Conservation (phyloP, 1,140 invertebrate genomes). For the Drosophila serrata region DNA sequence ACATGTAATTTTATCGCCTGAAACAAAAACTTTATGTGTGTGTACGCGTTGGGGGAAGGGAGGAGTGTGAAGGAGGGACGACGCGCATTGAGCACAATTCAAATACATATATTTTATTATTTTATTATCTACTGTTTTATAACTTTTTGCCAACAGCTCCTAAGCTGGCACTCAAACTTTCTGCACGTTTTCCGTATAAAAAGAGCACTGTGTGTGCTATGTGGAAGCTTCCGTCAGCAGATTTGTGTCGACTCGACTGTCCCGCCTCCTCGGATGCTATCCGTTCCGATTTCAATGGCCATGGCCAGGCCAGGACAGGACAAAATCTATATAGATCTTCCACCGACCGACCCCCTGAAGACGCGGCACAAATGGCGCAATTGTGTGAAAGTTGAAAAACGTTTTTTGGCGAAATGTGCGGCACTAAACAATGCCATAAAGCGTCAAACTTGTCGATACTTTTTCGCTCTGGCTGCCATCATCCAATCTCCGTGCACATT, state of each 20-base stretch:
- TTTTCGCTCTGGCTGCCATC: conserved; percentile 59
- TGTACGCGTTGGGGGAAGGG: not conserved
- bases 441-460: conserved; percentile 84
- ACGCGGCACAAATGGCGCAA: conserved; percentile 80
- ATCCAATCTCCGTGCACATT: conserved; percentile 53
- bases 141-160: conserved; percentile 67
- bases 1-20: conserved; percentile 81
- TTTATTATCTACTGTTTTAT: conserved; percentile 84
- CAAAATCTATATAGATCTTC: conserved; percentile 27
- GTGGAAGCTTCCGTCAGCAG: conserved; percentile 78
- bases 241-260: conserved; percentile 64
- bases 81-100: conserved; percentile 65
- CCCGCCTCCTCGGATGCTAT: conserved; percentile 4
- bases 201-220: conserved; percentile 50
- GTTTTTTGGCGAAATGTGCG: conserved; percentile 82
- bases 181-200: conserved; percentile 83
- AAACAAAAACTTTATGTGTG: conserved; percentile 64
- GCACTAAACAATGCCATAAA: conserved; percentile 84
- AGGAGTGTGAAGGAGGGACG: conserved; percentile 10
- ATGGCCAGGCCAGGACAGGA: not conserved
- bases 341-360: conserved; percentile 46
- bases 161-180: conserved; percentile 83
- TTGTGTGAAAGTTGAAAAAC: conserved; percentile 84
- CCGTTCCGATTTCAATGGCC: conserved; percentile 9
- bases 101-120: conserved; percentile 84